phyloP scores from a whole-genome alignment of 2,113 vertebrate genomes.

The Corydoras maculifer region DNA sequence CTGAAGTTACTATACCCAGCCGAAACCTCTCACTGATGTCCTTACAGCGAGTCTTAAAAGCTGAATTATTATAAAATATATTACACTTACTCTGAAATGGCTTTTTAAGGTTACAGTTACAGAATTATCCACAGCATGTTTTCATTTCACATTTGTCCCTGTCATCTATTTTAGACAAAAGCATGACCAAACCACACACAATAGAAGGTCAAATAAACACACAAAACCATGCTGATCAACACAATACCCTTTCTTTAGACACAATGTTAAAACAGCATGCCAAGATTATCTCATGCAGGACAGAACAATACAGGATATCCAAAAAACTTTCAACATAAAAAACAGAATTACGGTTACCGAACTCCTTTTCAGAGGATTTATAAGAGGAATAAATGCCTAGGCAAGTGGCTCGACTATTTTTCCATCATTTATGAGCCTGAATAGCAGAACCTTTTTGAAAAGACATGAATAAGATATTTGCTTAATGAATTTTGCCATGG shows the following conservation, averaged over 20 bases:
- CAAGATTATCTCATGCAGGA: neutral
- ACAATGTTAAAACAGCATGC: neutral
- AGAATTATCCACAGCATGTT: constrained; percentile 4
- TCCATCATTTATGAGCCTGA: neutral
- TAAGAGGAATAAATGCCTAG: neutral
- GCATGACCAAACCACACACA: constrained; percentile 15
- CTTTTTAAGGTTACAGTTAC: too few relatives aligned
- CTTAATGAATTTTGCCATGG: constrained; percentile 4
- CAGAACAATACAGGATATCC: neutral
- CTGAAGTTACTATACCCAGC: too few relatives aligned
- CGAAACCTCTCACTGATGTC: too few relatives aligned
- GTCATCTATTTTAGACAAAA: constrained; percentile 10
- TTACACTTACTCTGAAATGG: too few relatives aligned
- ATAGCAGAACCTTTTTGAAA: neutral
- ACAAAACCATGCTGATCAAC: constrained; percentile 11
- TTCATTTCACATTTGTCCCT: constrained; percentile 6
- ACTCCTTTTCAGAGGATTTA: neutral
- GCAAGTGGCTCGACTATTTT: neutral
- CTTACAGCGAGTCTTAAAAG: too few relatives aligned
- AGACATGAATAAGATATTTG: neutral
- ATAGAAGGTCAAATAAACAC: constrained; percentile 20
- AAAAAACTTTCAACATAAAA: neutral
- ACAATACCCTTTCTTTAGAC: constrained; percentile 2
- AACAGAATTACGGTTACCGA: neutral
- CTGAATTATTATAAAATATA: too few relatives aligned